Evolutionary conservation across 2,888 invertebrate species (phyloP), one percentile per base, ranked within the genome.

Genomic region (Slavum lentiscoides): DNA sequence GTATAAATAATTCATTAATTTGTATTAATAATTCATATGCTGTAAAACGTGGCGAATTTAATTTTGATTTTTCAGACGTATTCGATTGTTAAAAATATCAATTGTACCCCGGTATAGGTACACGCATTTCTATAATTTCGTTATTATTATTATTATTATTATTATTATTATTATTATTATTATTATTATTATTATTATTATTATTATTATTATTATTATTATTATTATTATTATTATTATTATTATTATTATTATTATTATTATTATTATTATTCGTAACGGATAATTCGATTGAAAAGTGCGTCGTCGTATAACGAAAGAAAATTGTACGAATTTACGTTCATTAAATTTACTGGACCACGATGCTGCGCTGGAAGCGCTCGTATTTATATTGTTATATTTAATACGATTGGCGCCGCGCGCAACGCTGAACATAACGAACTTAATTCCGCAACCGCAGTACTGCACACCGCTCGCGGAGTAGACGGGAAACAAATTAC

Each of bases 371-470:
- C 23, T 7, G 11, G 62, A 62, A 53, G 53, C 69, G 39, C 53
- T 30, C 30, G 53, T 17, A n/a, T 15, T 53, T 37, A 80, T 80
- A 80, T 80, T 80, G 80, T 80, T 80, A 72, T 80, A 72, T 64
- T 80, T 72, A 70, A 80, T 80, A 58, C 62, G 72, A 80, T 80
- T 80, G 64, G 43, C n/a, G 72, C 21, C n/a, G 72, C 21, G 70
- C 43, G 72, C 80, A 62, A 72, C 53, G 64, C 64, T 72, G 80
- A 80, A 70, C 80, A 55, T 64, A 72, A 70, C 62, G 9, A 72
- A 72, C 70, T 72, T 70, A 80, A 64, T 80, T 80, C 43, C 30
- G 30, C 72, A 61, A 80, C 72, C 62, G 72, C 64, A 72, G 37
- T 55, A 64, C 30, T 4, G 30, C 62, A 15, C 64, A 4, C 4